Evolutionary conservation across 2,113 vertebrate genomes (phyloP).

Genomic region (Myotis lucifugus): DNA sequence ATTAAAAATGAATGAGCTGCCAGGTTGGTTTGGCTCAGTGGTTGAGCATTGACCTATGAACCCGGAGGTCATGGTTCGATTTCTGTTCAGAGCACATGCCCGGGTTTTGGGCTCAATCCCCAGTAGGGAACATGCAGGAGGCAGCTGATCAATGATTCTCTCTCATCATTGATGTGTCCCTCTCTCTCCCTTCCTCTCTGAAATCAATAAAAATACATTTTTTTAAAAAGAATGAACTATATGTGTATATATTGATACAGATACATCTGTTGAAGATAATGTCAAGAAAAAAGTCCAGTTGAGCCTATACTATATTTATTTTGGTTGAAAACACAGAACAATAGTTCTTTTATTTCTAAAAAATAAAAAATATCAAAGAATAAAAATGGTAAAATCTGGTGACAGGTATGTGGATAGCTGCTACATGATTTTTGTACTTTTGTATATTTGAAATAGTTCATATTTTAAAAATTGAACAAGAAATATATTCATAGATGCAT

Average conservation of each 20-base stretch:
- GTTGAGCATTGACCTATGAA: too few relatives aligned
- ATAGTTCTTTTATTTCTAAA: conserved; percentile 5
- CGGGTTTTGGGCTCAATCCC: too few relatives aligned
- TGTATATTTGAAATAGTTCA: neutral
- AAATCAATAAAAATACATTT: too few relatives aligned
- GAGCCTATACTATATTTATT: neutral
- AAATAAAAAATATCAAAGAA: neutral
- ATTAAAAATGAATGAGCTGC: neutral
- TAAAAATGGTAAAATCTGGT: neutral
- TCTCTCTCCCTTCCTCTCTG: too few relatives aligned
- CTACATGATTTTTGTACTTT: neutral
- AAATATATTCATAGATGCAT: neutral
- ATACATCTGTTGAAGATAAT: neutral
- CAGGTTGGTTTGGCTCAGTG: too few relatives aligned
- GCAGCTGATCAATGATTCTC: too few relatives aligned
- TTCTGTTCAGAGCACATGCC: too few relatives aligned
- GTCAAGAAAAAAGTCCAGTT: neutral
- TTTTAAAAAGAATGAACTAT: neutral
- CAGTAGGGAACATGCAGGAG: too few relatives aligned
- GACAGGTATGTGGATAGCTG: neutral
- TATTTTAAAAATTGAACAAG: conserved; percentile 15
- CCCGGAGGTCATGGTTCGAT: too few relatives aligned
- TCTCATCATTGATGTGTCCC: too few relatives aligned
- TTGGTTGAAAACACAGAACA: neutral
- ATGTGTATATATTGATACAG: neutral